Percentiles rank a stretch among this genome's conserved stretches.
These are phyloP conservation scores for Gerosis bhagava DNA, from an alignment of 2,888 invertebrate species.

Conservation along the genomic window DNA sequence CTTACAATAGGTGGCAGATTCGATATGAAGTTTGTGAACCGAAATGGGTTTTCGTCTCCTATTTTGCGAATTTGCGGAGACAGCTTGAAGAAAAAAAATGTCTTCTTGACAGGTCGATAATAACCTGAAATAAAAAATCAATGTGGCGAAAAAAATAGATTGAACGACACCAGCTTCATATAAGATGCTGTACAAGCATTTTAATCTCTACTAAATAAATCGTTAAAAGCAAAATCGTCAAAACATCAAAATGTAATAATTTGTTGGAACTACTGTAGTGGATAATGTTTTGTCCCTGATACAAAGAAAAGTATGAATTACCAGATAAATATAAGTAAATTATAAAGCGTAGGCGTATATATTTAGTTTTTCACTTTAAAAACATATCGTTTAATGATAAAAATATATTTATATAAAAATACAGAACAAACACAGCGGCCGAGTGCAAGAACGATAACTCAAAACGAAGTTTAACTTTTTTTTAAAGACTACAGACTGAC, in stretches of 20 bases:
- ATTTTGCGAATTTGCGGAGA: constrained; percentile 76
- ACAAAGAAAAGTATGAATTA: constrained; percentile 30
- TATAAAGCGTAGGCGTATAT: constrained; percentile 28
- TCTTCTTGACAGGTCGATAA: constrained; percentile 80
- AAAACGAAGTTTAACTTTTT: constrained; percentile 62
- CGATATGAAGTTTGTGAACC: constrained; percentile 80
- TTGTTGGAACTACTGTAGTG: neutral
- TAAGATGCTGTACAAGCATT: constrained; percentile 8
- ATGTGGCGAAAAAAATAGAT: constrained; percentile 54
- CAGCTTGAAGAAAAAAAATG: constrained; percentile 74
- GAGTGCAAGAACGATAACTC: constrained; percentile 59
- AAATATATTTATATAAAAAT: constrained; percentile 48
- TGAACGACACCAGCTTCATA: no score
- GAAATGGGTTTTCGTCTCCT: constrained; percentile 80
- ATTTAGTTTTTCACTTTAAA: constrained; percentile 39
- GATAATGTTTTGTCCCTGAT: constrained; percentile 21
- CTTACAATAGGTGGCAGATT: constrained; percentile 81
- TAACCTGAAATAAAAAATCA: constrained; percentile 80
- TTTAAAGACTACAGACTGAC: no score
- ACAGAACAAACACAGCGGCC: constrained; percentile 69
- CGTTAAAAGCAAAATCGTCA: constrained; percentile 3
- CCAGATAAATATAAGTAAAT: constrained; percentile 21
- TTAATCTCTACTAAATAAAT: neutral
- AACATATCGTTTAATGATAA: constrained; percentile 43
- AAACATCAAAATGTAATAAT: constrained; percentile 8